These are phyloP conservation scores for Copidosoma floridanum DNA, from an alignment of 1,140 invertebrate genomes.

Conservation along the genomic window DNA sequence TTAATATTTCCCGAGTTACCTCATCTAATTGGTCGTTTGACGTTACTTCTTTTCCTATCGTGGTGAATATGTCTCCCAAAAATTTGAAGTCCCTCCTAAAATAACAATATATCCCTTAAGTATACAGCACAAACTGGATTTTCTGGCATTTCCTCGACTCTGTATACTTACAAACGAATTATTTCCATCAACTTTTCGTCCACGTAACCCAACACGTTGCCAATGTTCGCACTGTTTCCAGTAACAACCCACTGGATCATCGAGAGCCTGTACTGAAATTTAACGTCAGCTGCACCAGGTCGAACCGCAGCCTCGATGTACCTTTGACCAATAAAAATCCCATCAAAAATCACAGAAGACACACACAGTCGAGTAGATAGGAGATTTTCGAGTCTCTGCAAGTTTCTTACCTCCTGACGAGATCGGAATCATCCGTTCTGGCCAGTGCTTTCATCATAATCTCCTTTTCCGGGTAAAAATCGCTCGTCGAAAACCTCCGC, in stretches of 20 bases:
- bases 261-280: slow-evolving; percentile 45
- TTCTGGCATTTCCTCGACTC: no score
- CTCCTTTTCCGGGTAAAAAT: slow-evolving; percentile 40
- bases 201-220: slow-evolving; percentile 31
- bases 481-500: slow-evolving; percentile 25
- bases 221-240: slow-evolving; percentile 26
- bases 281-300: slow-evolving; percentile 29
- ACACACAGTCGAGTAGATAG: no score
- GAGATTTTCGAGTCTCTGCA: no score
- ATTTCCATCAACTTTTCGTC: slow-evolving; percentile 30
- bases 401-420: no score
- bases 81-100: slow-evolving; percentile 32
- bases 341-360: no score
- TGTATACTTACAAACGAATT: slow-evolving; percentile 29
- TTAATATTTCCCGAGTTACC: slow-evolving; percentile 27
- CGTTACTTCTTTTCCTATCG: slow-evolving; percentile 31
- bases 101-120: not conserved
- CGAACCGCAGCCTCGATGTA: slow-evolving; percentile 28
- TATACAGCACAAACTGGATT: no score
- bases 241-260: slow-evolving; percentile 40
- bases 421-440: no score
- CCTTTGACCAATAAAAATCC: slow-evolving; percentile 5
- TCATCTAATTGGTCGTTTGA: slow-evolving; percentile 26
- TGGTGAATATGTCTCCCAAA: slow-evolving; percentile 29
- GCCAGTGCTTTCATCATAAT: slow-evolving; percentile 37